Percentiles rank a stretch among this genome's conserved stretches.
Evolutionary conservation across 2,113 vertebrate species (phyloP).

Genomic region (Otus sunia): DNA sequence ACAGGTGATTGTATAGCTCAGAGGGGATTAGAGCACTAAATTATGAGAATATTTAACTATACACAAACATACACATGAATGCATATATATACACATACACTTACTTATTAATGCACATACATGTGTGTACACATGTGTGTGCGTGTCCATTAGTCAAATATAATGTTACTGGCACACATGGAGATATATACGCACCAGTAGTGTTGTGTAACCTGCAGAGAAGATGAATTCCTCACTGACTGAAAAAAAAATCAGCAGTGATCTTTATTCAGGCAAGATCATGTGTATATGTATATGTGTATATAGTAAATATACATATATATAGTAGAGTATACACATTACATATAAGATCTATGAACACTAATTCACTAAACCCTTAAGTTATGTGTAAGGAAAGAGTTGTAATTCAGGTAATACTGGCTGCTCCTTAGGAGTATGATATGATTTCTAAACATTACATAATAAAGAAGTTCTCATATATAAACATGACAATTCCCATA

Average conservation of each 20-base stretch:
- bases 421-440: neutral
- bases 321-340: neutral
- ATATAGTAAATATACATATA: neutral
- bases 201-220: neutral
- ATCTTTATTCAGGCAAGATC: neutral
- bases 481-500: too few relatives aligned
- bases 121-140: accelerated
- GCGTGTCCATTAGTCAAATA: neutral
- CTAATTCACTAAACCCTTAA: neutral
- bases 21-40: neutral
- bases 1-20: neutral
- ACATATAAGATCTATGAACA: neutral
- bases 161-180: neutral
- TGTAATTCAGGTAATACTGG: neutral
- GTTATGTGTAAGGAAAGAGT: neutral
- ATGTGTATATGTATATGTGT: neutral
- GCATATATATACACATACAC: neutral
- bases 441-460: neutral
- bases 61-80: neutral
- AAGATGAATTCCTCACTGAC: neutral
- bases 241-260: neutral
- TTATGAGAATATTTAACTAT: neutral
- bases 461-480: too few relatives aligned
- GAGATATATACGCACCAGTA: neutral
- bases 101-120: neutral